These are phyloP conservation scores for Tolmerus cingulatus DNA, from an alignment of 2,888 invertebrate species.

Conservation along the genomic window DNA sequence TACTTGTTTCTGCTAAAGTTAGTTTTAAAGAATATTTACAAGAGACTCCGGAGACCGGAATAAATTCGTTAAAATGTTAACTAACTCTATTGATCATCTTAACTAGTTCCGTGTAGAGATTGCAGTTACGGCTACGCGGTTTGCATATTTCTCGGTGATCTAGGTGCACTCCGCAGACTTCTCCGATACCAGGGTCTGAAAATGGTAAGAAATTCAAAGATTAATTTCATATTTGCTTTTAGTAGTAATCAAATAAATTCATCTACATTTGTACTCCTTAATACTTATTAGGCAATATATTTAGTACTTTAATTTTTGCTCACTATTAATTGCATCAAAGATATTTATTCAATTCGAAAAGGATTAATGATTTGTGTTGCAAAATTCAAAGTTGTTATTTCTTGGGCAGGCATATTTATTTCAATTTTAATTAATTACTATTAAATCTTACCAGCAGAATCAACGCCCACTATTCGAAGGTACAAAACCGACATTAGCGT, in stretches of 20 bases:
- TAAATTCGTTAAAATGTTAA: conserved; percentile 48
- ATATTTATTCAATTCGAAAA: too few species aligned
- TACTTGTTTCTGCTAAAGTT: neutral
- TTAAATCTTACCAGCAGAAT: conserved; percentile 73
- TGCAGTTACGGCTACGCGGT: conserved; percentile 74
- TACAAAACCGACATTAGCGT: conserved; percentile 79
- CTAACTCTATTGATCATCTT: conserved; percentile 67
- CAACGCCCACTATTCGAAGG: conserved; percentile 77
- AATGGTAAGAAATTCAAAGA: neutral
- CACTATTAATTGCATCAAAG: too few species aligned
- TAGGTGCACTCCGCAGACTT: conserved; percentile 75
- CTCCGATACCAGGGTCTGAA: conserved; percentile 82
- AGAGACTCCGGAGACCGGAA: neutral
- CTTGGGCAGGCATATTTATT: too few species aligned
- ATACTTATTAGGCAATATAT: too few species aligned
- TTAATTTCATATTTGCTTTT: neutral
- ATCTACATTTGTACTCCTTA: too few species aligned
- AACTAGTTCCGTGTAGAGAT: conserved; percentile 73
- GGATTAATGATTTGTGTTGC: too few species aligned
- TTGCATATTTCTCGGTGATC: conserved; percentile 90
- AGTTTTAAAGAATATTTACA: neutral
- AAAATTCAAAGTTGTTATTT: too few species aligned
- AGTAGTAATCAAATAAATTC: neutral
- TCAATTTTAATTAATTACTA: neutral
- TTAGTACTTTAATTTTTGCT: too few species aligned